Conservation (phyloP, 2,113 vertebrate genomes). For the Meleagris gallopavo region DNA sequence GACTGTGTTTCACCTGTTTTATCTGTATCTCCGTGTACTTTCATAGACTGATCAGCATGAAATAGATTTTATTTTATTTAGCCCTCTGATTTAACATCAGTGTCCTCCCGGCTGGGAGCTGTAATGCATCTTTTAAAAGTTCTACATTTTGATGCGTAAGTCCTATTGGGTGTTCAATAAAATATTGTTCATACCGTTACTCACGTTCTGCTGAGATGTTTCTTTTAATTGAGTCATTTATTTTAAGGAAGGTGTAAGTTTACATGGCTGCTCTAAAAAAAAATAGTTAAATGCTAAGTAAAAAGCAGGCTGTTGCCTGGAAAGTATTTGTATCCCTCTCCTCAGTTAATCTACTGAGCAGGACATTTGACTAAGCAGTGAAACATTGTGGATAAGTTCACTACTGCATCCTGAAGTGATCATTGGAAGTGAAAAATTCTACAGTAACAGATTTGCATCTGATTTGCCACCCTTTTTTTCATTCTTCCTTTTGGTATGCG, state of each 20-base stretch:
- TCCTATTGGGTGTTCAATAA: not conserved
- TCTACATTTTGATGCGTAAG: not conserved
- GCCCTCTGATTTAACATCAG: not conserved
- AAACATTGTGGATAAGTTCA: slow-evolving; percentile 23
- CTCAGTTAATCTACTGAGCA: slow-evolving; percentile 11
- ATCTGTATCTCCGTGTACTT: not conserved
- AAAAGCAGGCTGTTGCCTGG: slow-evolving; percentile 1
- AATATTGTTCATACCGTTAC: not conserved
- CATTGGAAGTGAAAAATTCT: slow-evolving; percentile 14
- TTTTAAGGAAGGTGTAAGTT: slow-evolving; percentile 1
- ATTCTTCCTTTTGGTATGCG: not conserved
- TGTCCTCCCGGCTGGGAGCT: not conserved
- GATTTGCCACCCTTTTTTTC: slow-evolving; percentile 32
- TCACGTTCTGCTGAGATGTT: not conserved
- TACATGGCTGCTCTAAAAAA: slow-evolving; percentile 10
- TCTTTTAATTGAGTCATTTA: slow-evolving; percentile 46
- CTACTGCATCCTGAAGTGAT: not conserved
- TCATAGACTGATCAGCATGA: not conserved
- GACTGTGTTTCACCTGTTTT: not conserved
- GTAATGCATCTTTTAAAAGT: not conserved
- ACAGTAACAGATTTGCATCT: slow-evolving; percentile 25
- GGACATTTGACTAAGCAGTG: slow-evolving; percentile 30
- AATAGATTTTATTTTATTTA: not conserved
- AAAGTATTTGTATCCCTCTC: slow-evolving; percentile 48
- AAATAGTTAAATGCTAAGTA: slow-evolving; percentile 56